phyloP scores from a whole-genome alignment of 2,113 vertebrate genomes.

The Muntiacus muntjak region DNA sequence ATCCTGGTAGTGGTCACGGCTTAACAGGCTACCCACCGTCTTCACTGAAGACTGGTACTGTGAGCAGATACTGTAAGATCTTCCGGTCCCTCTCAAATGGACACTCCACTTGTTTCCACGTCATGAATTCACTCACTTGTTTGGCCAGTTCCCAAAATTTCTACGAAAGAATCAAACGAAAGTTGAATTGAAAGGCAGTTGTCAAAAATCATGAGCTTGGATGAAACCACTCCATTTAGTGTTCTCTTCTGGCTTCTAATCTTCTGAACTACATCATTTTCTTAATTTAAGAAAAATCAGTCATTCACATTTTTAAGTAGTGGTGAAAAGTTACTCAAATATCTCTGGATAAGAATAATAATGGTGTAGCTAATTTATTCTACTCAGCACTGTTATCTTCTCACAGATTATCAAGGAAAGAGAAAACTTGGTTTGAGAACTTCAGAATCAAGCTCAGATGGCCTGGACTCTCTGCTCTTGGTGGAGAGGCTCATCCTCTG shows the following conservation, averaged over 20 bases:
- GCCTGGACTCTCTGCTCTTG: rapidly evolving
- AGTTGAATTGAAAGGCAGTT: not conserved
- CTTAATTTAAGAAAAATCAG: not conserved
- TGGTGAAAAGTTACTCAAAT: not conserved
- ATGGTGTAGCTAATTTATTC: not conserved
- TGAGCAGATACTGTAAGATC: slow-evolving; percentile 93
- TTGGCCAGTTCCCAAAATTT: slow-evolving; percentile 98
- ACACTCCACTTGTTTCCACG: slow-evolving; percentile 95
- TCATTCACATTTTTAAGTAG: not conserved
- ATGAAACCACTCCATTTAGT: not conserved
- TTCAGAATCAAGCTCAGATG: not conserved
- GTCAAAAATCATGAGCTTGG: not conserved
- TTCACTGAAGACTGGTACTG: slow-evolving; percentile 90
- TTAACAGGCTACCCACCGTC: slow-evolving; percentile 83
- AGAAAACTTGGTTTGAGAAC: not conserved
- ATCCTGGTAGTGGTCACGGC: rapidly evolving
- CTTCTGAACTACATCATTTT: not conserved
- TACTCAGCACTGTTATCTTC: not conserved
- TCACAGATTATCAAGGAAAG: not conserved
- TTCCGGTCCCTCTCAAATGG: slow-evolving; percentile 94
- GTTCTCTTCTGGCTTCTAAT: not conserved
- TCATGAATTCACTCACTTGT: slow-evolving; percentile 95
- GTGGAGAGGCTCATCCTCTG: rapidly evolving
- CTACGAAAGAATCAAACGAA: slow-evolving; percentile 74
- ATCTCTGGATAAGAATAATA: not conserved